Percentiles rank a stretch among this genome's conserved stretches.
Conservation (phyloP, 2,113 vertebrate genomes). For the Ciconia maguari region DNA sequence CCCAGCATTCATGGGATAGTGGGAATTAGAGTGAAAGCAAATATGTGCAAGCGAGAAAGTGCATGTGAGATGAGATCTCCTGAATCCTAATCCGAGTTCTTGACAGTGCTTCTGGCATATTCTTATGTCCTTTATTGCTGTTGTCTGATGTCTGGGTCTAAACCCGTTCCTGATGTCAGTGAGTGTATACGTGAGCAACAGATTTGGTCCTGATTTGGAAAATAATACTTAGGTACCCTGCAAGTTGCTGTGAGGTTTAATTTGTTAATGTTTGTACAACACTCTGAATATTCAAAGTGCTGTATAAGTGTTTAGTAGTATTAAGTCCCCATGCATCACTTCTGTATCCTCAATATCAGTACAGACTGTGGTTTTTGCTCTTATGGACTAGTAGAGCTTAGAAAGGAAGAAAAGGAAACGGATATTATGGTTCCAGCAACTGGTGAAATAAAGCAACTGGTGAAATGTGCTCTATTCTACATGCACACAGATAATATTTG, state of each 20-base stretch:
- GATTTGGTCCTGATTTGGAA: not conserved
- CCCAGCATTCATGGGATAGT: not conserved
- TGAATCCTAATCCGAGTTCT: not conserved
- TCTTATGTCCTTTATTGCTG: not conserved
- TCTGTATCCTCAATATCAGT: not conserved
- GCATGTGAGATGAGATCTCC: not conserved
- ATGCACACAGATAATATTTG: conserved; percentile 38
- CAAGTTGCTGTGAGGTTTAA: not conserved
- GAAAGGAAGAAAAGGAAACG: not conserved
- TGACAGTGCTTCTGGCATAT: not conserved
- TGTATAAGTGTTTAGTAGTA: not conserved
- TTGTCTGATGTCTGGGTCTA: not conserved
- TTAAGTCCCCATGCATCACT: not conserved
- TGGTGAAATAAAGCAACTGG: conserved; percentile 20
- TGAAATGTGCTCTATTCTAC: not conserved
- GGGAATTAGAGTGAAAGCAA: not conserved
- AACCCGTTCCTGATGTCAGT: not conserved
- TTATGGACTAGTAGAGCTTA: not conserved
- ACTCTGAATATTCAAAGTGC: not conserved
- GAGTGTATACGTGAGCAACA: not conserved
- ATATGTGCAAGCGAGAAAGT: not conserved
- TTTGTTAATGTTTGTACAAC: conserved; percentile 35
- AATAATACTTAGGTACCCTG: not conserved
- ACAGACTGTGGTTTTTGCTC: not conserved
- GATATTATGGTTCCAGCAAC: conserved; percentile 9